phyloP scores from a whole-genome alignment of 1,140 invertebrate species.

The Bradysia coprophila region DNA sequence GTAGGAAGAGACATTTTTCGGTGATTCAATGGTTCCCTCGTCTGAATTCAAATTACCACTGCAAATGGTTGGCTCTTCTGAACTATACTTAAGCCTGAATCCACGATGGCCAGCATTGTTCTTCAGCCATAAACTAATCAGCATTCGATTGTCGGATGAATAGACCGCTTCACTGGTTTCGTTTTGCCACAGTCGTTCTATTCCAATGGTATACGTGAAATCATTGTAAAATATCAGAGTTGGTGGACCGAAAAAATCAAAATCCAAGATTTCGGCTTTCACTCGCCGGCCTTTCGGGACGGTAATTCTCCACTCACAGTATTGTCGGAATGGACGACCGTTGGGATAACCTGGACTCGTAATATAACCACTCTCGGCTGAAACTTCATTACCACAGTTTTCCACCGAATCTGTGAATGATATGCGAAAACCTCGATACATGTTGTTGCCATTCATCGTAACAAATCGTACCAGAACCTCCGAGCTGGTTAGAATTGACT shows the following conservation, averaged over 20 bases:
- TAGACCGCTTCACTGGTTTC: conserved; percentile 20
- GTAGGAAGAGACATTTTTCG: conserved; percentile 23
- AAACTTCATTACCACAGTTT: conserved; percentile 41
- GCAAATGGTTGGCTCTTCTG: conserved; percentile 26
- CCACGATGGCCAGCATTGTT: conserved; percentile 30
- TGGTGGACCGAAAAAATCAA: conserved; percentile 10
- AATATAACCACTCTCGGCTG: conserved; percentile 35
- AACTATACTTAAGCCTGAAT: conserved; percentile 40
- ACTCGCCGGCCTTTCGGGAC: conserved; percentile 42
- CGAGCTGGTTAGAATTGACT: conserved; percentile 12
- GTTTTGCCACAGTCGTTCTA: conserved; percentile 12
- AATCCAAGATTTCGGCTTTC: conserved; percentile 34
- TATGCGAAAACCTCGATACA: conserved; percentile 21
- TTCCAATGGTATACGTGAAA: conserved; percentile 16
- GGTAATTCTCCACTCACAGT: conserved; percentile 51
- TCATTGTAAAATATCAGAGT: conserved; percentile 22
- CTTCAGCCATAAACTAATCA: conserved; percentile 32
- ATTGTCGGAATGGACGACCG: conserved; percentile 15
- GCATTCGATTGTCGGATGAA: conserved; percentile 43
- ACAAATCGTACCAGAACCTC: conserved; percentile 22
- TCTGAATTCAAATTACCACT: neutral
- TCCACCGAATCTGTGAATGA: conserved; percentile 23
- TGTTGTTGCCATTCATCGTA: conserved; percentile 25
- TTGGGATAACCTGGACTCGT: conserved; percentile 50
- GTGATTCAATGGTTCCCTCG: conserved; percentile 5